Evolutionary conservation across 2,888 invertebrate species (phyloP), one percentile per base, ranked within the genome.

Genomic region (Agelastica alni): DNA sequence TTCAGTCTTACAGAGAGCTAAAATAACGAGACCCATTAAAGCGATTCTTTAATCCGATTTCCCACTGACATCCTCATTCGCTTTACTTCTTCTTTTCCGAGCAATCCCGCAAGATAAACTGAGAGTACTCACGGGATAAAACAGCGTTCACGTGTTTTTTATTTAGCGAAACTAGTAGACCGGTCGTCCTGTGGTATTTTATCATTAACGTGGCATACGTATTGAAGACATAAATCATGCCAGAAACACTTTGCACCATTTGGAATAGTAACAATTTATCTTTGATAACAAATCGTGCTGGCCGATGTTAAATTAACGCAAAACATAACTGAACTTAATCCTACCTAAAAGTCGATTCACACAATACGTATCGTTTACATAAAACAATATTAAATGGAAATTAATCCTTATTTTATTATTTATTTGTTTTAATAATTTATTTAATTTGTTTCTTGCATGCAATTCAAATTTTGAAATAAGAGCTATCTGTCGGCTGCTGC

Each of bases 11-110:
- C 9, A 10, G 10, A n/a, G n/a, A 44, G 44, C 31, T 44, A 14
- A 44, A 44, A 44, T 44, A 44, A 32, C 31, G 32, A 44, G 44
- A 10, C 44, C 32, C 44, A 20, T 44, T 44, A 44, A 44, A 44
- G 31, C 30, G 44, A 31, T 44, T 44, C 44, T 18, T 31, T 44
- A 44, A 44, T 44, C 44, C 44, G 31, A 44, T 44, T 44, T 32
- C 20, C 44, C 44, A 31, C 44, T 32, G 44, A 32, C 32, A 31
- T 44, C 12, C 31, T 44, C 44, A 32, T 44, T 32, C 32, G 44
- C 17, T 17, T 17, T 18, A 10, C 2, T 18, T 31, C 4, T 43
- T 6, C 18, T 3, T n/a, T 39, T 39, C 12, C 37, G 6, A 20
- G 10, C 20, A 39, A 39, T 10, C 10, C 12, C 37, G 7, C 14